These are phyloP conservation scores for Metallyticus violacea DNA, from an alignment of 2,888 invertebrate species.

Conservation along the genomic window DNA sequence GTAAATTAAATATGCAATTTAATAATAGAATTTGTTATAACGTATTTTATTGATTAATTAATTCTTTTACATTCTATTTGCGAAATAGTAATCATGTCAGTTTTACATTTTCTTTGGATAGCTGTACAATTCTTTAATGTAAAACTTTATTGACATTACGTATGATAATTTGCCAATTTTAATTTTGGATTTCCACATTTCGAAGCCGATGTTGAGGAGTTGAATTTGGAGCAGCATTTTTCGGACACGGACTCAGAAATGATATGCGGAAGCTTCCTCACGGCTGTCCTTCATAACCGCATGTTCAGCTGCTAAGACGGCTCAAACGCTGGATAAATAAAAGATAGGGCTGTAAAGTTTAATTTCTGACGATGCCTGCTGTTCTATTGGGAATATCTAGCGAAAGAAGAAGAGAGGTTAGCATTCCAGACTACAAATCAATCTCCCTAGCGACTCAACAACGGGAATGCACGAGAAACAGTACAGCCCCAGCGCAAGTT, in stretches of 20 bases:
- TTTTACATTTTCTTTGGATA: no score
- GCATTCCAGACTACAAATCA: conserved; percentile 27
- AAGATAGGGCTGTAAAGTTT: neutral
- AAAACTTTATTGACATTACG: no score
- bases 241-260: neutral
- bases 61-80: no score
- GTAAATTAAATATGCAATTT: no score
- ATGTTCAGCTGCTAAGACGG: neutral
- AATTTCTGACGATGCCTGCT: neutral
- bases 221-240: no score
- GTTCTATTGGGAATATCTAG: neutral
- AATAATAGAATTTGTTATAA: no score
- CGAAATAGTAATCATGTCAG: no score
- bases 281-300: neutral
- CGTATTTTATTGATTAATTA: no score
- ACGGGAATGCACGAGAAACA: neutral
- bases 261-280: neutral
- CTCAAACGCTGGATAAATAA: neutral
- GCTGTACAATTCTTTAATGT: no score
- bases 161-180: no score
- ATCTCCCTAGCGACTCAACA: conserved; percentile 27
- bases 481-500: conserved; percentile 9
- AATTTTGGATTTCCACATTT: no score
- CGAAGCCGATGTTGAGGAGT: no score
- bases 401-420: neutral